These are phyloP conservation scores for Anagrus nilaparvatae DNA, from an alignment of 1,140 invertebrate genomes.

Conservation along the genomic window DNA sequence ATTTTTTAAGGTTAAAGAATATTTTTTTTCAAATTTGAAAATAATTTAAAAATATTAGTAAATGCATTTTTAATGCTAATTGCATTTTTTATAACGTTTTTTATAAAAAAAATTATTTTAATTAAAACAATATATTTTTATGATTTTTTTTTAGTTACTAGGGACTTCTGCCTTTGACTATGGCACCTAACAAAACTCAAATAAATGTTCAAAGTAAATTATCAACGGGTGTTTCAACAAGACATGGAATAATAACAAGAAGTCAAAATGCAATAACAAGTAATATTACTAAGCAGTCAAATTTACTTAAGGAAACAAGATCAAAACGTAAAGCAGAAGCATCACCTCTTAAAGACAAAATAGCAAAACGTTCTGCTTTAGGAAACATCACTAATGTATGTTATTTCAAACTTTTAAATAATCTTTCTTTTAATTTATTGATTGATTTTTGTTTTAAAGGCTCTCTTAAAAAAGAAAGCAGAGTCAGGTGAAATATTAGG, in stretches of 20 bases:
- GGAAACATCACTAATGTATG: conserved; percentile 67
- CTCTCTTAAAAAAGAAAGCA: background rate
- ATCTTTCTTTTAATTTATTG: background rate
- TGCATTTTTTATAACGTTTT: conserved; percentile 1
- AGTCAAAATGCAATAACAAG: conserved; percentile 29
- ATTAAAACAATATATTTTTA: conserved; percentile 6
- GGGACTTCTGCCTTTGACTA: conserved; percentile 24
- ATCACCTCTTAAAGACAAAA: conserved; percentile 39
- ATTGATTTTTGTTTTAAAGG: background rate
- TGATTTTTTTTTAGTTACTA: conserved; percentile 2
- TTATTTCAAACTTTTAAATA: conserved; percentile 8
- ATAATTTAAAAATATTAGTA: too few relatives aligned
- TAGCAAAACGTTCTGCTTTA: conserved; percentile 58
- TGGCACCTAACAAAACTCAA: conserved; percentile 50
- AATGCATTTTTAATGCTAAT: background rate
- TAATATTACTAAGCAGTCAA: conserved; percentile 13
- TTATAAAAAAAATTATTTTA: background rate
- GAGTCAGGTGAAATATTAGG: conserved; percentile 25
- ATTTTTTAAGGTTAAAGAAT: too few relatives aligned
- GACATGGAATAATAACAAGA: conserved; percentile 38
- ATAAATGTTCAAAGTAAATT: conserved; percentile 38
- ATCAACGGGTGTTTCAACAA: conserved; percentile 28
- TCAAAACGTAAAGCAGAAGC: conserved; percentile 44
- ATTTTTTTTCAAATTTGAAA: too few relatives aligned
- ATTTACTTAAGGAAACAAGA: conserved; percentile 30